A percentile compares a stretch with the other conserved stretches of the same genome.
Evolutionary conservation across 2,888 invertebrate species (phyloP).

Genomic region (Ischnura elegans): DNA sequence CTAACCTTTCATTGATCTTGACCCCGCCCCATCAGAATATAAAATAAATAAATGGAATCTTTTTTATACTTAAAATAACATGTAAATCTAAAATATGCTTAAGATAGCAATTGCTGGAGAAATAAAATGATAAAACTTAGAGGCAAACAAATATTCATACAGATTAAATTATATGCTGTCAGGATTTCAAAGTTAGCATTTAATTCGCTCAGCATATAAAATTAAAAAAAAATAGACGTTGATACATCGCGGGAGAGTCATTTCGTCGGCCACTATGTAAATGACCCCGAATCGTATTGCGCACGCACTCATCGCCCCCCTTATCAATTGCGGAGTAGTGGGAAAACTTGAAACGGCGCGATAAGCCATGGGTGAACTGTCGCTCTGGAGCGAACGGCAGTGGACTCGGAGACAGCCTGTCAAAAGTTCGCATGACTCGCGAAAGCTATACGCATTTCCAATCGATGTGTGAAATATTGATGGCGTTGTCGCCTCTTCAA

Average conservation of each 20-base stretch:
- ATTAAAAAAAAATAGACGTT: too few relatives aligned
- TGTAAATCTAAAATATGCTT: too few relatives aligned
- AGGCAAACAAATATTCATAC: too few relatives aligned
- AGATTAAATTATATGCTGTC: too few relatives aligned
- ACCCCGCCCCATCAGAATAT: too few relatives aligned
- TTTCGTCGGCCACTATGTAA: not conserved
- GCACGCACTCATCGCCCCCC: not conserved
- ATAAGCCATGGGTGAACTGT: not conserved
- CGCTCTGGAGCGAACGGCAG: not conserved
- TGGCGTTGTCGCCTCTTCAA: not conserved
- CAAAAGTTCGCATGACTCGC: not conserved
- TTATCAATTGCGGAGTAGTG: not conserved
- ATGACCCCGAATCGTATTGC: not conserved
- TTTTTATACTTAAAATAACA: too few relatives aligned
- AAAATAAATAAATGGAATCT: too few relatives aligned
- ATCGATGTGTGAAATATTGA: not conserved
- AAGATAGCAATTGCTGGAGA: too few relatives aligned
- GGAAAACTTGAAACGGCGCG: not conserved
- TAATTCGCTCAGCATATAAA: too few relatives aligned
- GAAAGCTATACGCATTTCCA: conserved; percentile 34
- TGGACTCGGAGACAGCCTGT: not conserved
- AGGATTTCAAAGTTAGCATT: too few relatives aligned
- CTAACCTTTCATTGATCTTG: too few relatives aligned
- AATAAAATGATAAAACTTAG: too few relatives aligned
- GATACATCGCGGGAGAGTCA: not conserved